Conservation (phyloP, 2,888 invertebrate species). For the Eulithis prunata region DNA sequence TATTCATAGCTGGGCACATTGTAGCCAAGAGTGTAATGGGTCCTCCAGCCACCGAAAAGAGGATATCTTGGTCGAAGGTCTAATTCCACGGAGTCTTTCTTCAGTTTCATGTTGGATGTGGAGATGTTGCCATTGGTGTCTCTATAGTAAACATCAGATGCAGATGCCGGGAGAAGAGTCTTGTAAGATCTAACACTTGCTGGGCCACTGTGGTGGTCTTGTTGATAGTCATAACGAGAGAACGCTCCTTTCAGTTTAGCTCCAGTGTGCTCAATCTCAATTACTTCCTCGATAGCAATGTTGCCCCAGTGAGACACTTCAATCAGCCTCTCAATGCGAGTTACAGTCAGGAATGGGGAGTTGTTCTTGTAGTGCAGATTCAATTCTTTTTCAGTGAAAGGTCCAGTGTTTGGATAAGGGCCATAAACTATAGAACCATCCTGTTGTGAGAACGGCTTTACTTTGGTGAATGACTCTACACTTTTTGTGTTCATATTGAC, state of each 20-base stretch:
- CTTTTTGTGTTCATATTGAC: conserved; percentile 90
- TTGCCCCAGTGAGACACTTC: conserved; percentile 99
- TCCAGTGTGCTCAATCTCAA: conserved; percentile 96
- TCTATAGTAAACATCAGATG: conserved; percentile 97
- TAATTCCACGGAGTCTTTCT: conserved; percentile 96
- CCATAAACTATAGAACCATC: conserved; percentile 95
- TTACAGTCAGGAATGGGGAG: conserved; percentile 97
- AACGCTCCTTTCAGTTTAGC: conserved; percentile 97
- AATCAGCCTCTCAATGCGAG: conserved; percentile 92
- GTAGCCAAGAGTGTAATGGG: conserved; percentile 97
- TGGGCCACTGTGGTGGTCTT: conserved; percentile 94
- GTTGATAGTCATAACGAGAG: conserved; percentile 98
- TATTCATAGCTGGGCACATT: conserved; percentile 99
- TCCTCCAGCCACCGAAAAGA: conserved; percentile 99
- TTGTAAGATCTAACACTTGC: conserved; percentile 97
- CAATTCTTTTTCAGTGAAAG: conserved; percentile 86
- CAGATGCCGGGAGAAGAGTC: conserved; percentile 93
- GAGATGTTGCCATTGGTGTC: conserved; percentile 99
- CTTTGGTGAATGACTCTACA: conserved; percentile 92
- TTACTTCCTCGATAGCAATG: conserved; percentile 97
- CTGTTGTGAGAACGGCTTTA: conserved; percentile 91
- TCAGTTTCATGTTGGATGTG: conserved; percentile 95
- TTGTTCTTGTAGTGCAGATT: conserved; percentile 97
- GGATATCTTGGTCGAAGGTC: conserved; percentile 99
- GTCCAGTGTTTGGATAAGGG: conserved; percentile 90